These are phyloP conservation scores for Semibalanus balanoides DNA, from an alignment of 1,140 invertebrate genomes.

Conservation along the genomic window DNA sequence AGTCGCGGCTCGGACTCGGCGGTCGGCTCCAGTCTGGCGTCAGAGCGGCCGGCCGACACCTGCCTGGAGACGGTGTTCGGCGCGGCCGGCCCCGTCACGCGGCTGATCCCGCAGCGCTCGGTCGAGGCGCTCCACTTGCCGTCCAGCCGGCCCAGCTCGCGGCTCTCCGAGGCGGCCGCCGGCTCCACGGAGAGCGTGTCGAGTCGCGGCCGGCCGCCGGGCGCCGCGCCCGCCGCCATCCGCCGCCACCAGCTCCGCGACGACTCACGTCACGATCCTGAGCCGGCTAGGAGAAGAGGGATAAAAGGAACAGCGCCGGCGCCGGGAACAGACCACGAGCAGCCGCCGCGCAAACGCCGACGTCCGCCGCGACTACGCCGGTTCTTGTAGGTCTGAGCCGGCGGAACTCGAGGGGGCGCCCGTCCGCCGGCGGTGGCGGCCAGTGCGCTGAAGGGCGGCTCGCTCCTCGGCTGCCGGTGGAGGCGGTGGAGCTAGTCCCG, in stretches of 20 bases:
- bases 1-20: conserved; percentile 1
- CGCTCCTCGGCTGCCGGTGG: background rate
- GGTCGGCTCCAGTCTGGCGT: background rate
- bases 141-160: background rate
- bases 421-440: background rate
- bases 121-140: background rate
- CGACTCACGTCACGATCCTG: background rate
- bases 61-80: conserved; percentile 6
- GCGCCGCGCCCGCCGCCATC: background rate
- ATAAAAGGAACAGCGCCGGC: background rate
- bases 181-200: background rate
- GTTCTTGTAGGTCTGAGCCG: background rate
- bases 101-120: background rate
- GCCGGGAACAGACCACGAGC: background rate
- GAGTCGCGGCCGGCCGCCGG: background rate
- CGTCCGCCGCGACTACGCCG: background rate
- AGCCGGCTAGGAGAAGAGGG: background rate
- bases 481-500: background rate
- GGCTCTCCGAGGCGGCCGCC: background rate
- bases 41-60: background rate
- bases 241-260: background rate
- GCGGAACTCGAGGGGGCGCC: background rate
- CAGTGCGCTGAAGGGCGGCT: background rate
- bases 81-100: background rate
- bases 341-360: too few relatives aligned